These are phyloP conservation scores for Achatina immaculata DNA, from an alignment of 1,140 invertebrate genomes.

Conservation along the genomic window DNA sequence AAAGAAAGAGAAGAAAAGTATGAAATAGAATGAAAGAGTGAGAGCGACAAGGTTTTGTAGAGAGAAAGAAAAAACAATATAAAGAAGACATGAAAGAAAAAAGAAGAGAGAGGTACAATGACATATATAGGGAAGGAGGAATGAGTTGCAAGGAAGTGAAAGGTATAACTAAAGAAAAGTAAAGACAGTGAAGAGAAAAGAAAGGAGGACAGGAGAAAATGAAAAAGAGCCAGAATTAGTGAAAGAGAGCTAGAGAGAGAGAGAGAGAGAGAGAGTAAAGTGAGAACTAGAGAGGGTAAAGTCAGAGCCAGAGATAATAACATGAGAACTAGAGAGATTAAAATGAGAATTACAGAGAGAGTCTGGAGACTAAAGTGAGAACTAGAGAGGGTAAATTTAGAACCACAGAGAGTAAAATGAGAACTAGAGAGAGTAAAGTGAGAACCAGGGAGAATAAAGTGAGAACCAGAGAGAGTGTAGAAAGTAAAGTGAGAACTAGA, in stretches of 20 bases:
- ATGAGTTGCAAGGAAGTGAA: neutral
- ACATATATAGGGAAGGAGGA: neutral
- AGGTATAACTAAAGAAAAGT: neutral
- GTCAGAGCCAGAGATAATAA: neutral
- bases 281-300: conserved; percentile 2
- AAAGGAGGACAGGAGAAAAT: no score
- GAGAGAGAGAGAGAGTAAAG: conserved; percentile 14
- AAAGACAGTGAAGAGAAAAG: neutral
- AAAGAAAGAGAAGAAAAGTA: no score
- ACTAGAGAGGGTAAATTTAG: neutral
- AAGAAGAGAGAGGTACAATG: conserved; percentile 4
- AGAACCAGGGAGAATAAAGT: neutral
- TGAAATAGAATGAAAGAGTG: neutral
- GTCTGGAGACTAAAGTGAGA: neutral
- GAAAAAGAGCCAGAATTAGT: neutral
- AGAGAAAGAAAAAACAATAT: neutral
- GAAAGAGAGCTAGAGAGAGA: neutral
- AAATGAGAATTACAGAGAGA: neutral
- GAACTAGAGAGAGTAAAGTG: no score
- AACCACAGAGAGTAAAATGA: no score
- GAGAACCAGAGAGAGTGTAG: no score
- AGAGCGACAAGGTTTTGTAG: neutral
- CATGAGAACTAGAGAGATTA: neutral
- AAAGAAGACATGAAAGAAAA: no score
- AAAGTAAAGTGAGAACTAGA: no score